Evolutionary conservation across 2,888 invertebrate species (phyloP), one percentile per base, ranked within the genome.

Genomic region (Brachyptera putata): DNA sequence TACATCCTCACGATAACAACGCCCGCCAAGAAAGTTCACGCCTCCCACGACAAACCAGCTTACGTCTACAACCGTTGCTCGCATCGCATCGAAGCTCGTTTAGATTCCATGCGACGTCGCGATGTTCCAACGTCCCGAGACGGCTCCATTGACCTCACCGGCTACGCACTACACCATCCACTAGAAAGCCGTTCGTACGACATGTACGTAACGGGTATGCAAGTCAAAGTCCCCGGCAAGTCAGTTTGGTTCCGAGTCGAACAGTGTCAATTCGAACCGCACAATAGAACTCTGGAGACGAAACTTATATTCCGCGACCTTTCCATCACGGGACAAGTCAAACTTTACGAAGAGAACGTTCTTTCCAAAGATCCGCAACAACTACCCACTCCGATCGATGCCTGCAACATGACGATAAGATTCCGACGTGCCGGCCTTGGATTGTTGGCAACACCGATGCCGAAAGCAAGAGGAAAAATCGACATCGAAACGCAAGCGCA

Each of bases 301-400:
- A 82, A 88, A 70, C 77, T 91, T 0, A 76, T 87, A 11, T 89
- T 91, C 74, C 86, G 87, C 67, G 91, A 91, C 69, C 74, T 91
- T 39, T 87, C 89, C 1, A 87, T 91, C 55, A 87, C 88, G 63
- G 90, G 91, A 0, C 82, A 83, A 67, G 85, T 90, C 0, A 85
- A 87, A 50, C 61, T 71, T 26, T 67, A 68, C 64, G 69, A 69
- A n/a, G 68, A 67, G 18, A 56, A 61, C 13, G 50, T 62, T 13
- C 57, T 66, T 13, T 56, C 64, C 9, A 60, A 61, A 39, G 63
- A 65, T 41, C 63, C 62, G 2, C 18, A 58, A 34, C 61, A 56
- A 43, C n/a, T n/a, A n/a, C 67, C 66, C 1, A 65, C 69, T 43
- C 69, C 71, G 72, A 79, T 61, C 73, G 84, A 68, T 78, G 74